Base-by-base conservation (phyloP, 2,888 invertebrate species). In the Hirtodrosophila duncani region DNA sequence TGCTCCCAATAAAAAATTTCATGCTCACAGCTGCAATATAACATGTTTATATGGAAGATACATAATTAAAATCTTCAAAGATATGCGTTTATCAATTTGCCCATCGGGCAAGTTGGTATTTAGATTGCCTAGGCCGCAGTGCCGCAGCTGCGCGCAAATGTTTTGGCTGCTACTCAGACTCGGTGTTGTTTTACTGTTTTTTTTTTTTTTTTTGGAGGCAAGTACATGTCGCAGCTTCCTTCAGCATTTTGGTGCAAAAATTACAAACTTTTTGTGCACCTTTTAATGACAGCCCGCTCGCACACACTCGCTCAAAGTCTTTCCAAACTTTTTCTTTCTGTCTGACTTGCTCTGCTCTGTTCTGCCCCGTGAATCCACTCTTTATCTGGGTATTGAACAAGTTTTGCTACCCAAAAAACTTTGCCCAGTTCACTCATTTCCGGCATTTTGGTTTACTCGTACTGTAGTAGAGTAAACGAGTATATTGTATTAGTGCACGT, bases 381-480 rank as follows among this genome's bases (percentile, higher is more conserved):
- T 13, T 11, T 33, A 48, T 39, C 57, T 66, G 64, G 59, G 64
- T 59, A 64, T 75, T 67, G 59, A 60, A 56, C 51, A 45, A 31
- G 60, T 60, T 50, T 36, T 18, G 33, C 13, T 59, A 2, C 21
- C 7, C 16, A 2, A 4, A 6, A 10, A 7, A 10, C 10, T 18
- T 13, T 1, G 1, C 9, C 14, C 16, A 26, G 37, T 49, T 57
- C 43, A 64, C 66, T 59, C 49, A 56, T 66, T 78, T 78, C 74
- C 74, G 69, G 74, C 62, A 78, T 65, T 78, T 78, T 66, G 50
- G n/a, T n/a, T n/a, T n/a, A n/a, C n/a, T n/a, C n/a, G 20, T 20
- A 6, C 20, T 20, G 20, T 20, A 5, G 3, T 20, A n/a, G n/a
- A n/a, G n/a, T 20, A 6, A n/a, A n/a, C n/a, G n/a, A n/a, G n/a